phyloP scores from a whole-genome alignment of 2,797 vertebrate genomes.

The Semaprochilodus insignis region DNA sequence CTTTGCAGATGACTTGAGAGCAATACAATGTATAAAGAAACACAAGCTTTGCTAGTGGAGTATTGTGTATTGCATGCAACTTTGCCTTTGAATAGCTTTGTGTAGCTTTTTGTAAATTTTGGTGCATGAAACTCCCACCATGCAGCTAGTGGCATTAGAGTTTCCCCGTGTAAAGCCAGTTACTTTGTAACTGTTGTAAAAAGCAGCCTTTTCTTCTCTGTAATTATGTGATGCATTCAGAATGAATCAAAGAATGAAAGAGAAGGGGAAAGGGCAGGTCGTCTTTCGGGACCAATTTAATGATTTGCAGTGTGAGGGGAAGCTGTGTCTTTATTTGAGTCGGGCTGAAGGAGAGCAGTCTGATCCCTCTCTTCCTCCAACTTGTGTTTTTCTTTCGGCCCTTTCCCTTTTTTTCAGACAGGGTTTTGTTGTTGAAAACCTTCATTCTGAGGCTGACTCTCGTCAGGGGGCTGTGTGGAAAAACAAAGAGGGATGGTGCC shows the following conservation, averaged over 20 bases:
- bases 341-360: slow-evolving; percentile 42
- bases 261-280: background rate
- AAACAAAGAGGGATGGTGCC: slow-evolving; percentile 72
- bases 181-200: too few species aligned
- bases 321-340: slow-evolving; percentile 55
- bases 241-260: background rate
- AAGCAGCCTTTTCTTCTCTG: background rate
- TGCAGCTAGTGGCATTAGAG: too few species aligned
- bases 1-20: too few species aligned
- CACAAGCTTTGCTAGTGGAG: too few species aligned
- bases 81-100: too few species aligned
- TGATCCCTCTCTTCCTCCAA: slow-evolving; percentile 54
- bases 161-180: too few species aligned
- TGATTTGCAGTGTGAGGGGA: background rate
- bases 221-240: background rate
- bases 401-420: slow-evolving; percentile 51
- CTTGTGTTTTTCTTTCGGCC: slow-evolving; percentile 63
- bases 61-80: too few species aligned
- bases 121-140: too few species aligned
- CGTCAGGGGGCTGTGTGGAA: slow-evolving; percentile 67
- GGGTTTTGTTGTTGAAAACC: slow-evolving; percentile 61
- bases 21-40: too few species aligned
- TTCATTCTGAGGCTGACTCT: slow-evolving; percentile 61
- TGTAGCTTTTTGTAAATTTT: too few species aligned
- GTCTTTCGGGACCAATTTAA: slow-evolving; percentile 19